Evolutionary conservation across 2,888 invertebrate genomes (phyloP).

Genomic region (Mamestra brassicae): DNA sequence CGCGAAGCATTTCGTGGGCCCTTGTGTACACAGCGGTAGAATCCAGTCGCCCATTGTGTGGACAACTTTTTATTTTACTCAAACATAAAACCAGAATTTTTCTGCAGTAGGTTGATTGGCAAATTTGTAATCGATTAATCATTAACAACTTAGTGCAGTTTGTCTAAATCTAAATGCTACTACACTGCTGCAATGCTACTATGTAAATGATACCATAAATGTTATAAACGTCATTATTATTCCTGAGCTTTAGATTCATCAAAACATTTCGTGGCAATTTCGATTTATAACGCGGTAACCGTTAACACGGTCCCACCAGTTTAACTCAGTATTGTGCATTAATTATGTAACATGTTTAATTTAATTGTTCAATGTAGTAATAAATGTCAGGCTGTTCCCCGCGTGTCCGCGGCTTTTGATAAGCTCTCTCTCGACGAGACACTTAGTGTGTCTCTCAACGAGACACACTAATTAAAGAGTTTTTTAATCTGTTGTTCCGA

Average conservation of each 20-base stretch:
- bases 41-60: not conserved
- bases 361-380: slow-evolving; percentile 18
- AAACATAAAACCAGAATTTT: too few relatives aligned
- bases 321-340: slow-evolving; percentile 1
- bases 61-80: not conserved
- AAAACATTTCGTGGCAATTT: not conserved
- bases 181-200: too few relatives aligned
- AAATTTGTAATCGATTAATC: too few relatives aligned
- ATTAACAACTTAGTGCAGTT: too few relatives aligned
- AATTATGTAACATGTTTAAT: slow-evolving; percentile 13
- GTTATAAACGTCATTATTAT: not conserved
- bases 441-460: not conserved
- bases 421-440: not conserved
- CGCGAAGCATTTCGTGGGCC: not conserved
- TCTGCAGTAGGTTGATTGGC: too few relatives aligned
- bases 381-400: not conserved
- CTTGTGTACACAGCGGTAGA: not conserved
- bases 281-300: not conserved
- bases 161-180: too few relatives aligned
- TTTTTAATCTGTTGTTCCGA: slow-evolving; percentile 1
- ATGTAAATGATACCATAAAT: too few relatives aligned
- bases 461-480: not conserved
- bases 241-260: not conserved
- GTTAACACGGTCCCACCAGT: not conserved
- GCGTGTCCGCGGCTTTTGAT: slow-evolving; percentile 1